Evolutionary conservation across 2,113 vertebrate genomes (phyloP).

Genomic region (Pan paniscus): DNA sequence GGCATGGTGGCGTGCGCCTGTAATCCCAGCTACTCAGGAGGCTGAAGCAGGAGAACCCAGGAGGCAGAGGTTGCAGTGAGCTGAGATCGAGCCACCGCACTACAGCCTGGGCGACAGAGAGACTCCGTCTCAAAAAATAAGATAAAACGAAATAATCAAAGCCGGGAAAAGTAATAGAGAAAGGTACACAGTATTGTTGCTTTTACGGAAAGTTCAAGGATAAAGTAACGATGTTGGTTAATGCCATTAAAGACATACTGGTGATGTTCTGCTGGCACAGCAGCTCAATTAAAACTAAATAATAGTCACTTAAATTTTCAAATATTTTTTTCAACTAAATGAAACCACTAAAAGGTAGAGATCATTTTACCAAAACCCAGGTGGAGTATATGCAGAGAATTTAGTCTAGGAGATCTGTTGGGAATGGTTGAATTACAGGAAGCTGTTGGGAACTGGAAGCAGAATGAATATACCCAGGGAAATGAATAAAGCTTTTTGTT

Average conservation of each 20-base stretch:
- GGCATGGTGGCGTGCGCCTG: no score
- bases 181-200: neutral
- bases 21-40: no score
- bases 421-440: neutral
- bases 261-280: neutral
- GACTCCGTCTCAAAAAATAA: no score
- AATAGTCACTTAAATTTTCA: neutral
- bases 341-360: neutral
- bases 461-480: neutral
- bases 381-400: neutral
- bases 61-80: no score
- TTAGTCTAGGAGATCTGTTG: neutral
- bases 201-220: neutral
- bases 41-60: no score
- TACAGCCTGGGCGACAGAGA: no score
- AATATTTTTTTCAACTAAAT: neutral
- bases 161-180: neutral
- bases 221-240: neutral
- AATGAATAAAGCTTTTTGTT: neutral
- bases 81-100: no score
- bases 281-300: conserved; percentile 34
- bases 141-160: no score
- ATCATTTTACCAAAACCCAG: neutral
- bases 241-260: neutral
- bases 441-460: neutral